Percentiles rank a stretch among this genome's conserved stretches.
Conservation (phyloP, 2,888 invertebrate species). For the Cephus nigrinus region DNA sequence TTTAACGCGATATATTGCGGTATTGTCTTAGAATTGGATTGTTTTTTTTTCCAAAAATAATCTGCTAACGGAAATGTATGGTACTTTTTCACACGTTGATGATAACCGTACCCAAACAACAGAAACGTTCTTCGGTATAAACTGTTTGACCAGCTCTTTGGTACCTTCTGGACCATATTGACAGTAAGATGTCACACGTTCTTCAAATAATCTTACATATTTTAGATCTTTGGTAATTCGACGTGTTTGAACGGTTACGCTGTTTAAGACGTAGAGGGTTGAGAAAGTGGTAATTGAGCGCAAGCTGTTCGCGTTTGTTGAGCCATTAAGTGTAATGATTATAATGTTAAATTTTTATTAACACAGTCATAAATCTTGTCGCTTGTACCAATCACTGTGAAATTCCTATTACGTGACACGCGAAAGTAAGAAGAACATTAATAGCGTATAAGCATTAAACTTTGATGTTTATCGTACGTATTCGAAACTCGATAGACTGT, state of each 20-base stretch:
- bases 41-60: background rate
- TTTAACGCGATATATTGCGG: background rate
- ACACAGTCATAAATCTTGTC: conserved; percentile 36
- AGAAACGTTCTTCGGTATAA: conserved; percentile 47
- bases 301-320: conserved; percentile 38
- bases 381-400: background rate
- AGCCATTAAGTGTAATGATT: conserved; percentile 41
- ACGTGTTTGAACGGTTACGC: conserved; percentile 28
- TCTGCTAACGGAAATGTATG: conserved; percentile 22
- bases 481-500: background rate
- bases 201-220: conserved; percentile 46
- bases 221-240: conserved; percentile 39
- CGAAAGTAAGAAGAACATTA: background rate
- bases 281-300: conserved; percentile 48
- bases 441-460: background rate
- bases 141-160: conserved; percentile 52
- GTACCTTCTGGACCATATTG: conserved; percentile 43
- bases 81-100: conserved; percentile 44
- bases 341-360: conserved; percentile 50
- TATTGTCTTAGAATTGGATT: background rate
- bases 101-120: conserved; percentile 49
- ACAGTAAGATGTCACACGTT: conserved; percentile 53
- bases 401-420: background rate
- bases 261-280: conserved; percentile 18
- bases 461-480: background rate